Evolutionary conservation across 1,140 invertebrate species (phyloP).

Genomic region (Pachypsylla venusta): DNA sequence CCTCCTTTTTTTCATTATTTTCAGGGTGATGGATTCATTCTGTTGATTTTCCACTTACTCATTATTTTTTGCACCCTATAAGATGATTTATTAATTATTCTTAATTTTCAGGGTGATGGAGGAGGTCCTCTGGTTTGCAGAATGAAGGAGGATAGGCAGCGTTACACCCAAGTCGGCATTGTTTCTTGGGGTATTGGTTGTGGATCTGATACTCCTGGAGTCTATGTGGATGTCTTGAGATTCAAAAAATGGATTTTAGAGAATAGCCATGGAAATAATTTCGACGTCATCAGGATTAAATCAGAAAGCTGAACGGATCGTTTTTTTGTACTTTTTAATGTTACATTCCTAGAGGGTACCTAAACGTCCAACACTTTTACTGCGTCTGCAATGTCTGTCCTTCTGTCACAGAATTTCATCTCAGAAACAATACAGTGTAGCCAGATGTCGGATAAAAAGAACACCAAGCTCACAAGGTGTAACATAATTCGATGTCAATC

Average conservation of each 20-base stretch:
- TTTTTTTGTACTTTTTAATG: too few relatives aligned
- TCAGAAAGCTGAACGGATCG: too few relatives aligned
- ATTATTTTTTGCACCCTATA: background rate
- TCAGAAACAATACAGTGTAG: too few relatives aligned
- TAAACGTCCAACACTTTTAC: too few relatives aligned
- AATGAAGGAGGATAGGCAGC: slow-evolving; percentile 25
- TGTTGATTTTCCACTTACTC: background rate
- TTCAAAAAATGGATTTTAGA: slow-evolving; percentile 3
- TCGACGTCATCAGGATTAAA: too few relatives aligned
- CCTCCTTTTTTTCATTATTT: too few relatives aligned
- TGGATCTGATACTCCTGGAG: slow-evolving; percentile 27
- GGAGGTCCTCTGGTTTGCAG: slow-evolving; percentile 54
- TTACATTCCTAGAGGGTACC: too few relatives aligned
- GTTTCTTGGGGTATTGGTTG: slow-evolving; percentile 56
- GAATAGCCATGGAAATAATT: background rate
- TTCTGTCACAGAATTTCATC: too few relatives aligned
- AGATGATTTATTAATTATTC: background rate
- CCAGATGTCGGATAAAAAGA: too few relatives aligned
- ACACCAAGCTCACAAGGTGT: too few relatives aligned
- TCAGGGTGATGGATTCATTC: background rate
- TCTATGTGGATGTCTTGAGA: slow-evolving; percentile 15
- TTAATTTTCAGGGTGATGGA: slow-evolving; percentile 50
- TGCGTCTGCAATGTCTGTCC: too few relatives aligned
- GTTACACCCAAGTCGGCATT: slow-evolving; percentile 44
- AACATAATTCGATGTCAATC: too few relatives aligned